Base-by-base conservation (phyloP, 2,113 vertebrate genomes). In the Dicerorhinus sumatrensis region DNA sequence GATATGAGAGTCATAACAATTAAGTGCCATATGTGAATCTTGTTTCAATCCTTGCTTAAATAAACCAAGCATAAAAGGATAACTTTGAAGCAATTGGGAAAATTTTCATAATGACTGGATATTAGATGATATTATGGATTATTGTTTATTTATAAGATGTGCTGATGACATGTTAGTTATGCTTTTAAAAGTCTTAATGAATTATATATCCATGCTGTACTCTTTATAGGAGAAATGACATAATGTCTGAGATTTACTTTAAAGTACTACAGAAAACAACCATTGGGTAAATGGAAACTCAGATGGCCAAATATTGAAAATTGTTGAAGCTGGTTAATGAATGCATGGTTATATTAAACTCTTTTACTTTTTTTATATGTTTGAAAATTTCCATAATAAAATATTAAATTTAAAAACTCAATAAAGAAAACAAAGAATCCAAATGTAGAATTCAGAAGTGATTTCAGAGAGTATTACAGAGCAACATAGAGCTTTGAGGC, bases 311-410 rank as follows among this genome's bases (percentile, higher is more conserved):
- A 80, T 75, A 62, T 4, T 94, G 60, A 46, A 56, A 88, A 89
- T 62, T 84, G 2, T 63, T 75, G n/a, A 82, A 86, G 36, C 10
- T 82, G 27, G 31, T 18, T 51, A 87, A 27, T 36, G 54, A 11
- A 21, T 25, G 29, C 14, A 29, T 51, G 27, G 3, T 84, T 84
- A 91, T 42, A 48, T 69, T 58, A 80, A 33, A n/a, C 23, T 69
- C 8, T 21, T 85, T 31, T 36, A 65, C 10, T 46, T 80, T 79
- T 94, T 90, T 63, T 51, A 12, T 51, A 33, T 69, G 16, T 58
- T 88, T 42, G 39, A 91, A 89, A 73, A 23, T 93, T 93, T 88
- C 39, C 62, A 54, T 77, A 23, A 56, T 75, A 88, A 91, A 27
- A 20, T 2, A 5, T 31, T 83, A 75, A 75, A 79, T n/a, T 90